These are phyloP conservation scores for human (Homo sapiens) DNA, from an alignment of 2,113 vertebrate species.

Conservation along the genomic window GRCh38 chr1:42565501-42566000, in stretches of 20 bases:
- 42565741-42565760: background rate
- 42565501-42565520: background rate
- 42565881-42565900: background rate
- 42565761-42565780: background rate
- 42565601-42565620: background rate
- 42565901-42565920: background rate
- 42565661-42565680: background rate
- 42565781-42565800: background rate
- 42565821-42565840: background rate
- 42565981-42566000: background rate
- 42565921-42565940: background rate
- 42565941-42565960: background rate
- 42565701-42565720: background rate
- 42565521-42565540: background rate
- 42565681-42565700: background rate
- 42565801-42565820: background rate
- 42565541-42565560: background rate
- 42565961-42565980: background rate
- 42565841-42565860: background rate
- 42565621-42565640: background rate
- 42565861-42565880: background rate
- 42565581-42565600: background rate
- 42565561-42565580: background rate
- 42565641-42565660: background rate
- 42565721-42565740: background rate